These are phyloP conservation scores for Uropsilus gracilis DNA, from an alignment of 2,113 vertebrate species.

Conservation along the genomic window DNA sequence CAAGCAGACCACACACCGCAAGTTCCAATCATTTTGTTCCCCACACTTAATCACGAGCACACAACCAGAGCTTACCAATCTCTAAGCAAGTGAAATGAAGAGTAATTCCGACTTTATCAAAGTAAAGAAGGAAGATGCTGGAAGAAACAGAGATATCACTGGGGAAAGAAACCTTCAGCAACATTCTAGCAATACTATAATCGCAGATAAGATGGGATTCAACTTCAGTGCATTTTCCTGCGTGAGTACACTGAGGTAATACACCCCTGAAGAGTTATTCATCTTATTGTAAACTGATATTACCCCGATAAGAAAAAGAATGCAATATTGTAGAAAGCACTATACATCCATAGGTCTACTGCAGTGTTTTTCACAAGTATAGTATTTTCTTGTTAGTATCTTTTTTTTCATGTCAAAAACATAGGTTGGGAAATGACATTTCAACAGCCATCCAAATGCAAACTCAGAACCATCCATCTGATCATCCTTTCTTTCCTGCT, in stretches of 20 bases:
- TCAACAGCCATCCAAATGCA: background rate
- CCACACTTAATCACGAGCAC: background rate
- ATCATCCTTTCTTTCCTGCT: background rate
- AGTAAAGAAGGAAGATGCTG: background rate
- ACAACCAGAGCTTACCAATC: background rate
- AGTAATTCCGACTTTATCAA: background rate
- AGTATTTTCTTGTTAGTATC: background rate
- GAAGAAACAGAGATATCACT: background rate
- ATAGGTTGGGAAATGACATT: background rate
- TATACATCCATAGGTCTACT: background rate
- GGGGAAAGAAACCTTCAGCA: background rate
- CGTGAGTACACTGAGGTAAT: too few species aligned
- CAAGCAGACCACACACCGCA: background rate
- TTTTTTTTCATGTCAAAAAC: background rate
- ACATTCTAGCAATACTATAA: background rate
- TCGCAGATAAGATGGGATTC: background rate
- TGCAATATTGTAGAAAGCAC: background rate
- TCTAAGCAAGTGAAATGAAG: conserved; percentile 4
- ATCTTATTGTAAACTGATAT: too few species aligned
- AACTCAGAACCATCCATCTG: background rate
- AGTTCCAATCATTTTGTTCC: background rate
- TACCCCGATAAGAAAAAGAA: too few species aligned
- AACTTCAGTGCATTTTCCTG: background rate
- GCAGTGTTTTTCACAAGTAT: background rate
- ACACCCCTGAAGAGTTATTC: too few species aligned